Evolutionary conservation across 1,140 invertebrate genomes (phyloP).

Genomic region (Formica exsecta): DNA sequence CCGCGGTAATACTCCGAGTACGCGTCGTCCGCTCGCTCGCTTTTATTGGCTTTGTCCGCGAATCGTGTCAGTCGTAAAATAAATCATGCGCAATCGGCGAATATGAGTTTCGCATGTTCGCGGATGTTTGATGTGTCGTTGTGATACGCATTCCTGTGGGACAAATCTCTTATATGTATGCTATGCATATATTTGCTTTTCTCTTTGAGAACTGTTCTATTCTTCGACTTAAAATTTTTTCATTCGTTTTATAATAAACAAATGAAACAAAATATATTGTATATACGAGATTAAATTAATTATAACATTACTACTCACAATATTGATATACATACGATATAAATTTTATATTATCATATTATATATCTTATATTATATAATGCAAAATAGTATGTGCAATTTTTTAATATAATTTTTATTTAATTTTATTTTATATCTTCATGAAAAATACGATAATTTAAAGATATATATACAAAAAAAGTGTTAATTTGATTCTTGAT

Average conservation of each 20-base stretch:
- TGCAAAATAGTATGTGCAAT: not conserved
- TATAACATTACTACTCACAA: no score
- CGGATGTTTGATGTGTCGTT: conserved; percentile 30
- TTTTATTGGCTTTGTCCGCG: conserved; percentile 43
- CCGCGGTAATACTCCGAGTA: conserved; percentile 5
- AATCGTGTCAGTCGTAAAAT: conserved; percentile 39
- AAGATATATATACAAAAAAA: not conserved
- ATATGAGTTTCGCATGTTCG: conserved; percentile 11
- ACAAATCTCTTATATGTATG: not conserved
- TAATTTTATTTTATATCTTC: not conserved
- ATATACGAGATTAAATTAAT: no score
- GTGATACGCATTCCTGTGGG: not conserved
- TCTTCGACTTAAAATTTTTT: not conserved
- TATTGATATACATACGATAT: no score
- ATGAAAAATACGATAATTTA: not conserved
- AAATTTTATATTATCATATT: no score
- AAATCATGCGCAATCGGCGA: conserved; percentile 46
- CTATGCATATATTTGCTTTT: not conserved
- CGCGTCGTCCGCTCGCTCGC: not conserved
- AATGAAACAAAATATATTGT: not conserved
- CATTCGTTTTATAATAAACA: not conserved
- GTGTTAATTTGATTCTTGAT: not conserved
- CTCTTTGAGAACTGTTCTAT: not conserved
- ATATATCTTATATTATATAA: no score
- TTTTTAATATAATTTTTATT: not conserved